Conservation (phyloP, 2,888 invertebrate species). For the Meta bourneti region DNA sequence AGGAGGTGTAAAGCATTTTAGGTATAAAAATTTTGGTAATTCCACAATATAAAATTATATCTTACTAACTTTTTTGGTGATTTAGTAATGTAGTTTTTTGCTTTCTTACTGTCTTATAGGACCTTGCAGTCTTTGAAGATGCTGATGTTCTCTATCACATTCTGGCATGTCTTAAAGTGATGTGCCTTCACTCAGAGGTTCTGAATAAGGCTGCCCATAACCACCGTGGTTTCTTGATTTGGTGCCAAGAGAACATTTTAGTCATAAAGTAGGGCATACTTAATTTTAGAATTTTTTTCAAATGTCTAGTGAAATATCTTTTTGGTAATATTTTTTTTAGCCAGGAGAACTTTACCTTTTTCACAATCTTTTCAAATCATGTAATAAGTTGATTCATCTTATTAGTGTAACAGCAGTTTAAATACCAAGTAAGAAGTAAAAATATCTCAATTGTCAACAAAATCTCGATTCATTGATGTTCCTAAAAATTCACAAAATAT, state of each 20-base stretch:
- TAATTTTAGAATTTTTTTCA: constrained; percentile 7
- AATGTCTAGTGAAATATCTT: constrained; percentile 2
- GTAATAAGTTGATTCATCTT: neutral
- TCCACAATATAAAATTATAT: too few species aligned
- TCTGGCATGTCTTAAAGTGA: constrained; percentile 92
- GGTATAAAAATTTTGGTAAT: too few species aligned
- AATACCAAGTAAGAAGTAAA: too few species aligned
- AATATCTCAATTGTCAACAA: too few species aligned
- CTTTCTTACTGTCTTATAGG: constrained; percentile 78
- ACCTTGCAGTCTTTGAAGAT: constrained; percentile 84
- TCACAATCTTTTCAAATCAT: neutral
- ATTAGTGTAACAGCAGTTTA: too few species aligned
- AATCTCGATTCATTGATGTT: too few species aligned
- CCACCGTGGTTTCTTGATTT: constrained; percentile 94
- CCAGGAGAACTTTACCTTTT: too few species aligned
- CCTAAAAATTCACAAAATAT: too few species aligned
- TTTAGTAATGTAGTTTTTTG: too few species aligned
- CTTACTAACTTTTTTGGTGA: too few species aligned
- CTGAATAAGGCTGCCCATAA: constrained; percentile 91
- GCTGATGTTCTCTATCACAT: constrained; percentile 96
- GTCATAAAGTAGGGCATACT: constrained; percentile 89
- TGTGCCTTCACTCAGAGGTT: constrained; percentile 96
- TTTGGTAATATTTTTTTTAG: neutral
- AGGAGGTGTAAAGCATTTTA: too few species aligned
- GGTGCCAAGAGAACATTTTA: constrained; percentile 96